Percentiles rank a stretch among this genome's conserved stretches.
Conservation (phyloP, 2,888 invertebrate genomes). For the Xiphydria camelus region DNA sequence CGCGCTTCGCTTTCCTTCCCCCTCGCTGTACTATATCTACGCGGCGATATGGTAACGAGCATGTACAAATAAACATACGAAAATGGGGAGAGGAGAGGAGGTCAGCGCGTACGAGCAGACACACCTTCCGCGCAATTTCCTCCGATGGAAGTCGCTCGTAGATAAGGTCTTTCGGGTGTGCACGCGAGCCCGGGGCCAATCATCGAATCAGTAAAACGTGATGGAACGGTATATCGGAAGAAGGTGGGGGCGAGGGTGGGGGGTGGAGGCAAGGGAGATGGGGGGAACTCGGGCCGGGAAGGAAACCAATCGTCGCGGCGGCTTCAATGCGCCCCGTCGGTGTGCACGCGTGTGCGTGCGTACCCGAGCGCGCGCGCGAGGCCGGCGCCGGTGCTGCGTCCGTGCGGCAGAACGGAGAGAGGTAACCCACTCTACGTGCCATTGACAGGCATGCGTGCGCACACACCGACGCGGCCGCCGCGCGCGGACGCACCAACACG, state of each 20-base stretch:
- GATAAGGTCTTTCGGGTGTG: conserved; percentile 2
- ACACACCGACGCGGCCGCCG: conserved; percentile 8
- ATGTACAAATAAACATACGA: neutral
- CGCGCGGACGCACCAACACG: neutral
- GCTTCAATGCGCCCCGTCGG: conserved; percentile 14
- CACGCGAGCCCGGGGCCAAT: conserved; percentile 16
- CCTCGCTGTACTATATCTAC: no score
- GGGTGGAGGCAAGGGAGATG: conserved; percentile 11
- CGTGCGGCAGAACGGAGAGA: conserved; percentile 8
- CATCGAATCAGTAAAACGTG: conserved; percentile 40
- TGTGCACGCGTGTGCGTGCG: conserved; percentile 1
- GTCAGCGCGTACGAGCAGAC: conserved; percentile 1
- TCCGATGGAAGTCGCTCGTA: conserved; percentile 2
- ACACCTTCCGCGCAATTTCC: conserved; percentile 5
- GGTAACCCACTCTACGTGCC: neutral
- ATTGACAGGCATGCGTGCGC: conserved; percentile 5
- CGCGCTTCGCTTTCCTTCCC: no score
- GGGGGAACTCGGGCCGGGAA: conserved; percentile 37
- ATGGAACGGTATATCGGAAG: conserved; percentile 24
- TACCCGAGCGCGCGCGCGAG: neutral
- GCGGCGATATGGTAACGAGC: no score
- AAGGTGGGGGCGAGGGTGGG: conserved; percentile 8
- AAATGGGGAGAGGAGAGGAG: neutral
- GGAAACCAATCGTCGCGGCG: conserved; percentile 54
- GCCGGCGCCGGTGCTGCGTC: conserved; percentile 14